phyloP scores from a whole-genome alignment of 92 coral and sea anemone species.

The Isaurus tuberculatus region DNA sequence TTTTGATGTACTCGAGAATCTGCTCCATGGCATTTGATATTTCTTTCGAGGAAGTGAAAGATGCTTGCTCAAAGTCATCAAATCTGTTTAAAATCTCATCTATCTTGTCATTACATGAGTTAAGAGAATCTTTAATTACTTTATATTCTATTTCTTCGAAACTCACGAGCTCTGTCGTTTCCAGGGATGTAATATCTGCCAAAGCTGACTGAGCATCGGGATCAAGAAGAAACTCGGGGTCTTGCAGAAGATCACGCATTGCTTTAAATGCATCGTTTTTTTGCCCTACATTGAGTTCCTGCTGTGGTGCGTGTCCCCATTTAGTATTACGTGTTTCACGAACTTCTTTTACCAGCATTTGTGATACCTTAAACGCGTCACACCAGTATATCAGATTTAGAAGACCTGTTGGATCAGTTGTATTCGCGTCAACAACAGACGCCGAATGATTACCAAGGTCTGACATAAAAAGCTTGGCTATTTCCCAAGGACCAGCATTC shows the following conservation, averaged over 20 bases:
- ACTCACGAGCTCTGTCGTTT: constrained; percentile 42
- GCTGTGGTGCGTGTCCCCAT: constrained; percentile 83
- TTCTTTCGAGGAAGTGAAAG: background rate
- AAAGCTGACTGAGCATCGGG: constrained; percentile 59
- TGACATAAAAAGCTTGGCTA: constrained; percentile 87
- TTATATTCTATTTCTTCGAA: constrained; percentile 55
- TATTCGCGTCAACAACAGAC: constrained; percentile 52
- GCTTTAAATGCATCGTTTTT: constrained; percentile 70
- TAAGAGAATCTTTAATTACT: constrained; percentile 33
- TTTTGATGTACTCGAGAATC: background rate
- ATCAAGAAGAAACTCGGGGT: constrained; percentile 69
- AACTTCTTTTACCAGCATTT: constrained; percentile 58
- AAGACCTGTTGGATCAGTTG: constrained; percentile 80
- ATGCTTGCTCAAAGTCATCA: background rate
- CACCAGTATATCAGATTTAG: constrained; percentile 78
- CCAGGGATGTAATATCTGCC: constrained; percentile 37
- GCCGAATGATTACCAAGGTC: constrained; percentile 57
- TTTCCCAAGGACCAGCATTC: constrained; percentile 77
- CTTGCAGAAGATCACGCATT: constrained; percentile 68
- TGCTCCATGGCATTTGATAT: background rate
- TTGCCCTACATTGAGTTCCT: constrained; percentile 59
- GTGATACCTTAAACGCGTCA: constrained; percentile 62
- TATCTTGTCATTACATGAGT: constrained; percentile 21
- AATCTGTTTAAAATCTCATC: constrained; percentile 7
- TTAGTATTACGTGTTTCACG: constrained; percentile 71